Evolutionary conservation across 2,797 vertebrate genomes (phyloP).

Genomic region (Simalia tracyae): DNA sequence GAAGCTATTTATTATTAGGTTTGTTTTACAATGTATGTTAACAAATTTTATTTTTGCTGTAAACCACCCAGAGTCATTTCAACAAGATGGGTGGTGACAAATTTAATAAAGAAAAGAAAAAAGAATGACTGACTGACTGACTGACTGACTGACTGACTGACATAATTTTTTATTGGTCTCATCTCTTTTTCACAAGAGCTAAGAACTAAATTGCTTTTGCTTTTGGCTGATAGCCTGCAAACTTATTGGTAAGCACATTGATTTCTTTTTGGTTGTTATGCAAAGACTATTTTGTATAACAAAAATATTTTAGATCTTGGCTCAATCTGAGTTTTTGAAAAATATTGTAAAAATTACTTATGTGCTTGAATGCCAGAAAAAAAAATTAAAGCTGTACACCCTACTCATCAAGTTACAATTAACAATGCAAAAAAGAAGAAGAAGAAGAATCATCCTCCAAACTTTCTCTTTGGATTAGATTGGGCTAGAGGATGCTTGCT

Average conservation of each 20-base stretch:
- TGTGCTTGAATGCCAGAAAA: constrained; percentile 59
- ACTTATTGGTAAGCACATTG: constrained; percentile 29
- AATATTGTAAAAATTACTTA: constrained; percentile 53
- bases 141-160: too few relatives aligned
- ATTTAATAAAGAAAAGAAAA: too few relatives aligned
- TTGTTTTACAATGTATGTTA: too few relatives aligned
- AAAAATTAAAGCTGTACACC: not conserved
- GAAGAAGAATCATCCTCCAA: not conserved
- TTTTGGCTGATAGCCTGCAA: constrained; percentile 12
- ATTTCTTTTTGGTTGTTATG: not conserved
- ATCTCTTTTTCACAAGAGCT: not conserved
- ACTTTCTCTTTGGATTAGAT: not conserved
- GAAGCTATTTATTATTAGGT: too few relatives aligned
- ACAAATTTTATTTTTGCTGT: too few relatives aligned
- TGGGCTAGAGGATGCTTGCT: not conserved
- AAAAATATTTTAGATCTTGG: not conserved
- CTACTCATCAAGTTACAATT: constrained; percentile 47
- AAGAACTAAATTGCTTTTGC: constrained; percentile 31
- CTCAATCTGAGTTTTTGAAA: constrained; percentile 54
- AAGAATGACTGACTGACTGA: too few relatives aligned
- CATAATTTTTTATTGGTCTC: not conserved
- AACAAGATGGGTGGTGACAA: too few relatives aligned
- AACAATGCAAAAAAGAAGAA: constrained; percentile 16
- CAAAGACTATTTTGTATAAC: not conserved
- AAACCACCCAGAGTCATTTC: too few relatives aligned